Evolutionary conservation across 53 echinoderm and acorn worm genomes (phyloP).

Genomic region (Echinarachnius parma): DNA sequence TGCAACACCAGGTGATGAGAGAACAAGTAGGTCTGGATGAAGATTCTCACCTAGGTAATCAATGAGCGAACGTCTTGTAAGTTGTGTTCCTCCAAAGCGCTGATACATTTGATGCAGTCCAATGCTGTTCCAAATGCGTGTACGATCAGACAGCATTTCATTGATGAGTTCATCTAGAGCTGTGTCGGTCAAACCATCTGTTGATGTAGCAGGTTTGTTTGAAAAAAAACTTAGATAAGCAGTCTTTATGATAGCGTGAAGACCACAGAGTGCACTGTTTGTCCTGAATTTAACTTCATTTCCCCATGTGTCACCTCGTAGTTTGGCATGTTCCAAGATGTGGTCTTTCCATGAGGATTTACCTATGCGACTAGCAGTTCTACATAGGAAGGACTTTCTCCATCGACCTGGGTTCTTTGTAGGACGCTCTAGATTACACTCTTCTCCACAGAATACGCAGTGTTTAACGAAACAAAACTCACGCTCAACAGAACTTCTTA

Average conservation of each 20-base stretch:
- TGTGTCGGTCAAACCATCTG: neutral
- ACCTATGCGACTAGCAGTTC: neutral
- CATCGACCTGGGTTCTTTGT: conserved; percentile 33
- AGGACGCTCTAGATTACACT: conserved; percentile 24
- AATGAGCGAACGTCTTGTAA: conserved; percentile 1
- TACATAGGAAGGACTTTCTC: conserved; percentile 32
- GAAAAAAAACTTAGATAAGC: neutral
- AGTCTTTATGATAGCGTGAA: conserved; percentile 1
- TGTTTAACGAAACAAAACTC: conserved; percentile 30
- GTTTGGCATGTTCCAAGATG: neutral
- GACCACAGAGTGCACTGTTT: neutral
- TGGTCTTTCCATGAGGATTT: neutral
- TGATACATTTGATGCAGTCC: conserved; percentile 5
- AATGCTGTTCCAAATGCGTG: conserved; percentile 14
- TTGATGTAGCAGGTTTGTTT: neutral
- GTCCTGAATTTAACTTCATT: neutral
- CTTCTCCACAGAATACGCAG: conserved; percentile 49
- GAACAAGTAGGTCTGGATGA: conserved; percentile 13
- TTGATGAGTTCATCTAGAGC: neutral
- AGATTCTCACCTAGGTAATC: neutral
- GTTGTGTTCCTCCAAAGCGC: neutral
- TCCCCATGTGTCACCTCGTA: neutral
- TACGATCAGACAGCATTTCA: neutral
- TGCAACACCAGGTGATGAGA: conserved; percentile 27
- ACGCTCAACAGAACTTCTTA: neutral